Conservation (phyloP, 2,888 invertebrate genomes). For the Atethmia centrago region DNA sequence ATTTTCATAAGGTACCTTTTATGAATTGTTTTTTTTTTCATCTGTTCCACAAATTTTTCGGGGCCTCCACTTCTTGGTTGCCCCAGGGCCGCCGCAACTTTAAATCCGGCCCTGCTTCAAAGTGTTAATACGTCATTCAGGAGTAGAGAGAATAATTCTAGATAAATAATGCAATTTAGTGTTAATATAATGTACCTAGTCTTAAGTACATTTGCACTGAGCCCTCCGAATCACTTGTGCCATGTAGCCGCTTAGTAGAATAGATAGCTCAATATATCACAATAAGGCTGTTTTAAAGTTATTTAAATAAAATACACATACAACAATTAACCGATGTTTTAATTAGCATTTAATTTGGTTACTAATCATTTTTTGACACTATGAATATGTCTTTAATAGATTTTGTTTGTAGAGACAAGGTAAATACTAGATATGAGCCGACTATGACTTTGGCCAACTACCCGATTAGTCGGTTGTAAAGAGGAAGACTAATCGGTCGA, state of each 20-base stretch:
- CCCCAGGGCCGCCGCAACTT: too few species aligned
- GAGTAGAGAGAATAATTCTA: constrained; percentile 8
- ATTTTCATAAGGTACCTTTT: too few species aligned
- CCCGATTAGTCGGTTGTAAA: too few species aligned
- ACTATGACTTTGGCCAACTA: too few species aligned
- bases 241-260: constrained; percentile 73
- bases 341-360: constrained; percentile 6
- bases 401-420: background rate
- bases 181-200: too few species aligned
- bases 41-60: too few species aligned
- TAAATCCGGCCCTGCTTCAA: too few species aligned
- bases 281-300: constrained; percentile 61
- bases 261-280: constrained; percentile 67
- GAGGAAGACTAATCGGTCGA: too few species aligned
- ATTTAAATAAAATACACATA: constrained; percentile 59
- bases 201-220: constrained; percentile 71
- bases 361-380: background rate
- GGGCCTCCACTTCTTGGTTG: too few species aligned
- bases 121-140: too few species aligned
- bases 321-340: constrained; percentile 32
- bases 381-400: background rate
- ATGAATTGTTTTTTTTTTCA: too few species aligned
- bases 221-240: constrained; percentile 78
- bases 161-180: constrained; percentile 28
- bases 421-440: too few species aligned